phyloP scores from a whole-genome alignment of 2,113 vertebrate genomes.

The Corydoras maculifer region DNA sequence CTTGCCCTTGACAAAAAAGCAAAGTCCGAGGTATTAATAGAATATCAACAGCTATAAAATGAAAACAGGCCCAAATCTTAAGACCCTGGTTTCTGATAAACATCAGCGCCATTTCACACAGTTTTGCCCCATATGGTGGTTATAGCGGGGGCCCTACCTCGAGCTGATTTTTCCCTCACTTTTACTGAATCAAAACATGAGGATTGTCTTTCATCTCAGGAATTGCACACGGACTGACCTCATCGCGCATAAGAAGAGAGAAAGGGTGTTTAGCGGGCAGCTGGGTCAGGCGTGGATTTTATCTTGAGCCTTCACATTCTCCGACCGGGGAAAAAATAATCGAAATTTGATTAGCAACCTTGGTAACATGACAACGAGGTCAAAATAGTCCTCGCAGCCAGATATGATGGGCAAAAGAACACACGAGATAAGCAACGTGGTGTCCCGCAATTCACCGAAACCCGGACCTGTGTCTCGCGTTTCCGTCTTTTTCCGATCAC shows the following conservation, averaged over 20 bases:
- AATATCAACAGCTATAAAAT: background rate
- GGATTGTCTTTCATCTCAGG: constrained; percentile 46
- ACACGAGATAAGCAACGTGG: constrained; percentile 27
- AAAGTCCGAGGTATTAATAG: background rate
- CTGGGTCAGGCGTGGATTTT: constrained; percentile 34
- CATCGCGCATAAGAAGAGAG: constrained; percentile 36
- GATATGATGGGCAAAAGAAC: constrained; percentile 34
- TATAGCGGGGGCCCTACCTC: constrained; percentile 33
- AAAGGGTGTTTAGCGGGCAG: constrained; percentile 32
- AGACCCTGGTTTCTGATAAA: constrained; percentile 12
- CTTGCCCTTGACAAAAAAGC: background rate
- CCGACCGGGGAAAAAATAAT: constrained; percentile 13
- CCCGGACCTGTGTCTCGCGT: constrained; percentile 1
- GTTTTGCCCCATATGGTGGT: constrained; percentile 32
- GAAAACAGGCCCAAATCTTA: background rate
- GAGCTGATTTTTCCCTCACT: constrained; percentile 42
- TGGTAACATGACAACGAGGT: constrained; percentile 40
- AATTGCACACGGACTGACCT: constrained; percentile 44
- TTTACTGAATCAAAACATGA: constrained; percentile 42
- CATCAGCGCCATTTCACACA: constrained; percentile 25
- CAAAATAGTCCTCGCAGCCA: constrained; percentile 32
- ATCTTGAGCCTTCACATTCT: constrained; percentile 35
- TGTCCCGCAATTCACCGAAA: background rate
- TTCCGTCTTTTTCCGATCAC: background rate
- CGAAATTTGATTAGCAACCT: constrained; percentile 46